phyloP scores from a whole-genome alignment of 2,797 vertebrate genomes.

The Agapornis canus region DNA sequence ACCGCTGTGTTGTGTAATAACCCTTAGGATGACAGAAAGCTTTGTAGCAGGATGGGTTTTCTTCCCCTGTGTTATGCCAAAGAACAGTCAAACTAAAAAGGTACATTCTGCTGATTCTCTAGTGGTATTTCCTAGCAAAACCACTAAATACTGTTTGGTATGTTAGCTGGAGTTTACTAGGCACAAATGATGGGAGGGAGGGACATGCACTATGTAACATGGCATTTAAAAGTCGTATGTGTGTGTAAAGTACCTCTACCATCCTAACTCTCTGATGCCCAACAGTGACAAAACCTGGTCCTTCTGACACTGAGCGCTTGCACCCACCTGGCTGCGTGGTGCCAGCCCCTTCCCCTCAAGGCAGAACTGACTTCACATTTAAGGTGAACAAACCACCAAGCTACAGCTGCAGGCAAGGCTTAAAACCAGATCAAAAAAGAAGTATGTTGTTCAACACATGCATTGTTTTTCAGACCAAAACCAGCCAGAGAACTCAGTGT shows the following conservation, averaged over 20 bases:
- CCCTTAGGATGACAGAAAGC: not conserved
- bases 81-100: not conserved
- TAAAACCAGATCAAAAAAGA: not conserved
- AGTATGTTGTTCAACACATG: not conserved
- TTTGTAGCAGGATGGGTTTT: not conserved
- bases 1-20: not conserved
- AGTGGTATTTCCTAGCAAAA: slow-evolving; percentile 33
- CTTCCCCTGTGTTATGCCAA: not conserved
- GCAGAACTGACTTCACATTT: not conserved
- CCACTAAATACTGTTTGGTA: not conserved
- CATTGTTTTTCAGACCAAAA: not conserved
- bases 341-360: not conserved
- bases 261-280: not conserved
- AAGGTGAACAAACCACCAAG: not conserved
- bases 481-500: not conserved
- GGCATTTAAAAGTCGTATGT: not conserved
- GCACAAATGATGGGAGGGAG: not conserved
- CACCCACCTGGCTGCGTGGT: not conserved
- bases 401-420: not conserved
- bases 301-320: not conserved
- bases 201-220: not conserved
- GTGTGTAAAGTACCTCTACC: not conserved
- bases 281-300: not conserved
- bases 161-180: not conserved
- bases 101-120: not conserved